Base-by-base conservation (phyloP, 2,113 vertebrate genomes). In the Pachyramphus minor region DNA sequence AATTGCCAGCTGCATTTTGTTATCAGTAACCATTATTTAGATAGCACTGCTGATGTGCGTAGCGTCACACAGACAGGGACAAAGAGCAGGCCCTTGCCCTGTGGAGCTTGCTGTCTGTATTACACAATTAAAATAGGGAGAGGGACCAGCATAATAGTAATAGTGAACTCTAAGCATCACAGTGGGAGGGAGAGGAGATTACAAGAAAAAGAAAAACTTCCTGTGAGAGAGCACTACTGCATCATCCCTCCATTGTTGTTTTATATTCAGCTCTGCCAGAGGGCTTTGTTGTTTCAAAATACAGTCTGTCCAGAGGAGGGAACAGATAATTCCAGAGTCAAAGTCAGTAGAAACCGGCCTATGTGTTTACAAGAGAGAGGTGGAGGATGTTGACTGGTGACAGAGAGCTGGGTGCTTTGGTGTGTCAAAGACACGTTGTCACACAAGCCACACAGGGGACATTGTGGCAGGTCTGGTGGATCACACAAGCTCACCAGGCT, bases 11-110 rank as follows among this genome's bases (percentile, higher is more conserved):
- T 95, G 91, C 94, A 95, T 95, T 96, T 96, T 95, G 68, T 93
- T 96, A 95, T 94, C 85, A 93, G 95, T 93, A 94, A 90, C 93
- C 83, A 86, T 95, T 96, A 92, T 96, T 96, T 94, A 94, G 95
- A 90, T 95, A 89, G 95, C 47, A 37, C 20, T 78, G 79, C 88
- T 89, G 93, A 96, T 95, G 93, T 73, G 41, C 2, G 3, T 79
- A 83, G 90, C 8, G 0, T 84, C 88, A 79, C n/a, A 90, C 64
- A 87, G 92, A 77, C 82, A 92, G 64, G 68, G 76, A 94, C 92
- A 95, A 97, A 90, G 77, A 90, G 76, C 73, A 89, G 68, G 20
- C 89, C 75, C 50, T 91, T 59, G 67, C 72, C 86, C 88, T 64
- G 64, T 66, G 73, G 83, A 89, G 83, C 62, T 87, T 89, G 59